Evolutionary conservation across 2,797 vertebrate species (phyloP), one percentile per base, ranked within the genome.

Genomic region (Oceanodroma leucorhoa): DNA sequence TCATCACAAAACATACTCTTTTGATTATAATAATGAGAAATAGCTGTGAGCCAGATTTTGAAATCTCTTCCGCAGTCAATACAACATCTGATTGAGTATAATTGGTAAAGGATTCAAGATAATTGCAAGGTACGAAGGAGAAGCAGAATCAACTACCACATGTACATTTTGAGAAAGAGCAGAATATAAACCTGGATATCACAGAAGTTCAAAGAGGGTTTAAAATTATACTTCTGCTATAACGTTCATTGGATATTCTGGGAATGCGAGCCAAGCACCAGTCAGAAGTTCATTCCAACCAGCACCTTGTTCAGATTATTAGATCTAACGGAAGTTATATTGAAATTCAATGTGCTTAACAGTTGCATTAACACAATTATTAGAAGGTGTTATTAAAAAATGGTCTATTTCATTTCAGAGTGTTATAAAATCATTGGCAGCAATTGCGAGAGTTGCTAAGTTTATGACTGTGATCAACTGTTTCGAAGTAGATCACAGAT

Each of bases 401-500:
- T n/a, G 29, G 30, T 65, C 67, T 62, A 57, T 93, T 85, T 93
- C 14, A 71, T 38, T 81, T 89, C 65, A 86, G 36, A 66, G 32
- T 81, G 40, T 90, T 70, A 89, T 81, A 89, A 93, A 96, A 93
- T 87, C 81, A 78, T 69, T 94, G 53, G 55, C 34, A 77, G 30
- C 57, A 90, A 82, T 78, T 93, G 23, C 36, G 71, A 60, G 51
- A 88, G 54, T 83, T 91, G 30, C 89, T 95, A 93, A 79, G 51
- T 93, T 97, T 96, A 89, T 90, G 58, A 70, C 79, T 91, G 66
- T 91, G 85, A 94, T 94, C 71, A 96, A 69, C 87, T 48, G 6
- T 86, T 94, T 96, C 75, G 83, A 82, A 93, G 86, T 12, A 95
- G 75, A 83, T 85, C 70, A 93, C 83, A 90, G 79, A 95, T 91